Conservation (phyloP, 2,797 vertebrate species). For the Rhynchonycteris naso region DNA sequence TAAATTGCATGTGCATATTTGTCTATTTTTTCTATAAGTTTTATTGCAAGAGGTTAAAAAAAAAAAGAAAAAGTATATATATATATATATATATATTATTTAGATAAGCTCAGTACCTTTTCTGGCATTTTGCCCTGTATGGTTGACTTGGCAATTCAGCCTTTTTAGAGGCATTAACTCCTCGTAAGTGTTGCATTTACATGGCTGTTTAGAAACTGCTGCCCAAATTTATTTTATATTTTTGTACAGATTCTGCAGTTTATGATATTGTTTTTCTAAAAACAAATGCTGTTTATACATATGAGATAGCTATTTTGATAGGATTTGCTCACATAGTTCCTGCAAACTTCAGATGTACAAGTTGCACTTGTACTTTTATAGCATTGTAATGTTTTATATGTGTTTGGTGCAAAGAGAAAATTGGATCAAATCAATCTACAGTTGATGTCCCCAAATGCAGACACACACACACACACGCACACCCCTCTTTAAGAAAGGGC, state of each 20-base stretch:
- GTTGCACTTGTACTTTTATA: slow-evolving; percentile 90
- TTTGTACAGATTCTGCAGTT: slow-evolving; percentile 93
- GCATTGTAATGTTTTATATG: slow-evolving; percentile 89
- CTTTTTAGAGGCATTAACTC: slow-evolving; percentile 90
- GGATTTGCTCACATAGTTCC: slow-evolving; percentile 89
- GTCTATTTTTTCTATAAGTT: slow-evolving; percentile 93
- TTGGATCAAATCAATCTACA: slow-evolving; percentile 86
- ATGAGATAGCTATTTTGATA: slow-evolving; percentile 91
- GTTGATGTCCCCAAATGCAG: slow-evolving; percentile 85
- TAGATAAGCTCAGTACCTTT: slow-evolving; percentile 89
- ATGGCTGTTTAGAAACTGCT: slow-evolving; percentile 91
- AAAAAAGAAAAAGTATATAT: slow-evolving; percentile 82
- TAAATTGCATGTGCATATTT: slow-evolving; percentile 92
- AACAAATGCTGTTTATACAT: slow-evolving; percentile 90
- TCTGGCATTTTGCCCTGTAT: slow-evolving; percentile 88
- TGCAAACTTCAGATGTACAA: slow-evolving; percentile 88
- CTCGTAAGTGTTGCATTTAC: slow-evolving; percentile 90
- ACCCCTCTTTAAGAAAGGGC: slow-evolving; percentile 86
- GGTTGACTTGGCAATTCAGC: slow-evolving; percentile 89
- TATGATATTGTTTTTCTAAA: slow-evolving; percentile 91
- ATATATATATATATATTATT: slow-evolving; percentile 84
- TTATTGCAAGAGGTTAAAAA: slow-evolving; percentile 89
- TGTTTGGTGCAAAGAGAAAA: slow-evolving; percentile 89
- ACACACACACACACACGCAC: slow-evolving; percentile 58
- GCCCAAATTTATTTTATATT: slow-evolving; percentile 93